These are phyloP conservation scores for Chaetogeoica ovagalla DNA, from an alignment of 2,888 invertebrate species.

Conservation along the genomic window DNA sequence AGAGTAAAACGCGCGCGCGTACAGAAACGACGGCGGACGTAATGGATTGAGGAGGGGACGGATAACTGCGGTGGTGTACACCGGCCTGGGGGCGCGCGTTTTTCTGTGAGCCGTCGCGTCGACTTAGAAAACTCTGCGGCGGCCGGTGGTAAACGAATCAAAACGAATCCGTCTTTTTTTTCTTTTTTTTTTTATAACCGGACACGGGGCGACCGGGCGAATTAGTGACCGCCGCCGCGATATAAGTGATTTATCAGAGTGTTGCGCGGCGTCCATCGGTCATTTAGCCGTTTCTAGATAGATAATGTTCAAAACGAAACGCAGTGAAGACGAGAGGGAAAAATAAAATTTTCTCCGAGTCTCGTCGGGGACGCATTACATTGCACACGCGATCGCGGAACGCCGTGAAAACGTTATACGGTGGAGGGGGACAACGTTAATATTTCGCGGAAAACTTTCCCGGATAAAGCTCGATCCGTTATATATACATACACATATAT, in stretches of 20 bases:
- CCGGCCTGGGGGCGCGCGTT: background rate
- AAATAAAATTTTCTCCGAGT: slow-evolving; percentile 9
- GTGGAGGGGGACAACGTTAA: background rate
- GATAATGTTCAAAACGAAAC: background rate
- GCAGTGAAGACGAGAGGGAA: no score
- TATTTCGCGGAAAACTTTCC: slow-evolving; percentile 44
- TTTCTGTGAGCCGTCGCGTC: background rate
- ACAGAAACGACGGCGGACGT: no score
- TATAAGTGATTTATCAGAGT: slow-evolving; percentile 47
- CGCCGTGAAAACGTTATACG: no score
- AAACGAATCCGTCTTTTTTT: slow-evolving; percentile 47
- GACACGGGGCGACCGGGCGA: background rate
- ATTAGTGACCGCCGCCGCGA: slow-evolving; percentile 29
- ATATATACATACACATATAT: background rate
- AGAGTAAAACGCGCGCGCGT: no score
- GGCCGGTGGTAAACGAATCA: slow-evolving; percentile 14
- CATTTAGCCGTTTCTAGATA: slow-evolving; percentile 30
- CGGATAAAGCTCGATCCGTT: slow-evolving; percentile 4
- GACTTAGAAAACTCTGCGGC: slow-evolving; percentile 12
- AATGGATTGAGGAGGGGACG: background rate
- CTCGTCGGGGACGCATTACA: background rate
- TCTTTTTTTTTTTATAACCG: background rate
- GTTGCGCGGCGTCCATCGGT: slow-evolving; percentile 28
- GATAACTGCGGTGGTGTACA: slow-evolving; percentile 9
- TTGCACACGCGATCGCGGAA: background rate